These are phyloP conservation scores for Anisognathus igniventris DNA, from an alignment of 2,797 vertebrate species.

Conservation along the genomic window DNA sequence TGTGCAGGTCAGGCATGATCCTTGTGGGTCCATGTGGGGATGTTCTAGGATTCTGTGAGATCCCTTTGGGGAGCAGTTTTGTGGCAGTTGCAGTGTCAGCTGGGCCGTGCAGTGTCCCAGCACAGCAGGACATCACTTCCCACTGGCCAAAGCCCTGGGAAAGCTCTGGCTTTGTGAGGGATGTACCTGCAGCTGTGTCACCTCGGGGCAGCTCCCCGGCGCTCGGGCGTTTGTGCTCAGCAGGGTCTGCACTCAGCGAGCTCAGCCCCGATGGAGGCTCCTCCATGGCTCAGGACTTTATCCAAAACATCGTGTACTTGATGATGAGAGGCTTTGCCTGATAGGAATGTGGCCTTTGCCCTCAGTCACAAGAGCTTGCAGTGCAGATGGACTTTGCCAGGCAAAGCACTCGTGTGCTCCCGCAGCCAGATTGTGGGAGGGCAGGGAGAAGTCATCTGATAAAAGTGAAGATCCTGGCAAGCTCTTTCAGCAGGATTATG, in stretches of 20 bases:
- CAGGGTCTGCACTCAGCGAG: rapidly evolving
- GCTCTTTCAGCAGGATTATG: background rate
- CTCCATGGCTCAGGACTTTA: background rate
- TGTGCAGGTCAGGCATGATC: background rate
- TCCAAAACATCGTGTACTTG: constrained; percentile 24
- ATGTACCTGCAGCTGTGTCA: background rate
- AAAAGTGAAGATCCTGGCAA: background rate
- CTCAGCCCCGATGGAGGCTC: background rate
- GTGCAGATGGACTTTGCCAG: constrained; percentile 56
- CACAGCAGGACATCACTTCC: background rate
- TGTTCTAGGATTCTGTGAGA: background rate
- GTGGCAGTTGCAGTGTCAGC: background rate
- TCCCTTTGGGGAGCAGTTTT: background rate
- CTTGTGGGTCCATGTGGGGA: background rate
- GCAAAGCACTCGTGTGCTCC: background rate
- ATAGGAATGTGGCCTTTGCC: constrained; percentile 51
- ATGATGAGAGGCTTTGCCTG: background rate
- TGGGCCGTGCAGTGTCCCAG: background rate
- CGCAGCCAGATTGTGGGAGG: constrained; percentile 9
- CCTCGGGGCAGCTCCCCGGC: background rate
- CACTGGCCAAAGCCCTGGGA: background rate
- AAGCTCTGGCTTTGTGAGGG: background rate
- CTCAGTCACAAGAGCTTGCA: background rate
- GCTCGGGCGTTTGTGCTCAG: background rate
- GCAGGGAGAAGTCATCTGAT: constrained; percentile 59